Base-by-base conservation (phyloP, 2,888 invertebrate genomes). In the Steromphala cineraria region DNA sequence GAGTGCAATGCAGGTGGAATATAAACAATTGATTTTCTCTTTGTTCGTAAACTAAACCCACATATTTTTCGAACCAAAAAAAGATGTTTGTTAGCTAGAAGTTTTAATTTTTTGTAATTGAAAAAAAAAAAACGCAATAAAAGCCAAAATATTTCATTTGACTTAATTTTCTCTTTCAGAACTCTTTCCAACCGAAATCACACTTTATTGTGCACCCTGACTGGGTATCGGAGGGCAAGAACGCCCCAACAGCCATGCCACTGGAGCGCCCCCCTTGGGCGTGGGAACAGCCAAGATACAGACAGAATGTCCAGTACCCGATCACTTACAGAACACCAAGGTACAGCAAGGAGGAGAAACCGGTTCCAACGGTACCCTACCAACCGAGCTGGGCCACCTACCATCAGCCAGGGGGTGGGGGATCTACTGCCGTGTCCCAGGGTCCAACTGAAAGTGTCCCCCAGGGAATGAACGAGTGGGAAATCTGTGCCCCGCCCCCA, bases 281-380 rank as follows among this genome's bases (percentile, higher is more conserved):
- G 0, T 90, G 90, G 89, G 90, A 90, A 85, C 89, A 90, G 78
- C 89, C 89, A 15, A 84, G 87, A 13, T 89, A 90, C 81, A 84
- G 90, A 36, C 86, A 88, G 78, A 90, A 90, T 76, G 78, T 89
- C 53, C 89, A 89, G 79, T 24, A 36, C 15, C 67, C 46, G 0
- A 85, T 84, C 40, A 83, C 87, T 5, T 83, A 85, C 79, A 80
- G 17, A 10, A 40, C 40, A 10, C 71, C 71, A 10, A 19, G 19
- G 2, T 71, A 36, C n/a, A 79, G 52, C 71, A 76, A 28, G 75
- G 75, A 3, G 81, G 46, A 46, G 46, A 46, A 46, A 46, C 4
- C 3, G 81, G 56, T 3, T 67, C 19, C 36, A 10, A 19, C 40
- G 36, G 15, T 31, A 1, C 28, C 62, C 28, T 62, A 62, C 62